Conservation (phyloP, 1,140 invertebrate species). For the Cotesia vestalis region DNA sequence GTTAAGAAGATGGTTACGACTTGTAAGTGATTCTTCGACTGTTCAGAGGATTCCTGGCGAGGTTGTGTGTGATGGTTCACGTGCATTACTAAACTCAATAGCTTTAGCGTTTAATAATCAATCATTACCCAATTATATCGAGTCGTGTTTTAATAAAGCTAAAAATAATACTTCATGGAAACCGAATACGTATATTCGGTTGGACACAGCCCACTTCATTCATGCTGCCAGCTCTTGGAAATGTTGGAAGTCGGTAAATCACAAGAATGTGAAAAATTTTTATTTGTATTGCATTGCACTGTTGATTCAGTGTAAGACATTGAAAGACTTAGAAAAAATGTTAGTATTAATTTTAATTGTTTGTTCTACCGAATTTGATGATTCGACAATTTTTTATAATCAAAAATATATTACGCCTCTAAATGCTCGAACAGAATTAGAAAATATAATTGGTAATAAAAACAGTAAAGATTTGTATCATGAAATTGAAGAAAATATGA, state of each 20-base stretch:
- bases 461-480: background rate
- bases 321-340: background rate
- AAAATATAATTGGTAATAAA: background rate
- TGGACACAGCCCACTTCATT: slow-evolving; percentile 1
- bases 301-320: background rate
- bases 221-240: background rate
- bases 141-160: background rate
- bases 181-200: background rate
- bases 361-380: background rate
- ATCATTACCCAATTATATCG: background rate
- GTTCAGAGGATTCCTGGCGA: background rate
- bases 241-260: background rate
- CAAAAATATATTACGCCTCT: background rate
- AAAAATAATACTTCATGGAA: background rate
- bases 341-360: background rate
- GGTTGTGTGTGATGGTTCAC: background rate
- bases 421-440: background rate
- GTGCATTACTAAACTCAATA: background rate
- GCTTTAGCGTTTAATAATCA: background rate
- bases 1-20: background rate
- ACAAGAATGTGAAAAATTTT: background rate
- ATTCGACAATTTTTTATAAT: no score
- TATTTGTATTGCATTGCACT: background rate
- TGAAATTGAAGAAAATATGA: background rate
- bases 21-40: no score